Percentiles rank a stretch among this genome's conserved stretches.
Conservation (phyloP, 2,113 vertebrate genomes). For the Sardina pilchardus region DNA sequence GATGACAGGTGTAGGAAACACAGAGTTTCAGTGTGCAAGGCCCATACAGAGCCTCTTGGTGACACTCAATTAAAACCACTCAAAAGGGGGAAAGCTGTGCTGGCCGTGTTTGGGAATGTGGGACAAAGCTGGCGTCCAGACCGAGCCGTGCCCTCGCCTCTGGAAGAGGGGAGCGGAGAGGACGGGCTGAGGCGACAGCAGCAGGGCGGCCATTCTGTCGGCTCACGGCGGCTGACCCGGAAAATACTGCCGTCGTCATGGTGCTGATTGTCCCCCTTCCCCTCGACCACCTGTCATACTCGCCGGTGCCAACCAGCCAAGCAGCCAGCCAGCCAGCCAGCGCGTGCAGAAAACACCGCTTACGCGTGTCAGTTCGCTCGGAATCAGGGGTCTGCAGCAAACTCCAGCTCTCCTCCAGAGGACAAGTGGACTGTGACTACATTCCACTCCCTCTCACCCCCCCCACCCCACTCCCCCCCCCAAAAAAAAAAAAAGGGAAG, state of each 20-base stretch:
- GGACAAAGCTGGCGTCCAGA: not conserved
- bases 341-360: not conserved
- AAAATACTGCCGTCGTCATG: not conserved
- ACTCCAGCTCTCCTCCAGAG: not conserved
- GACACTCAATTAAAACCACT: not conserved
- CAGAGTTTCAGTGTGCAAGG: not conserved
- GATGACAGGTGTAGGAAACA: no score
- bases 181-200: not conserved
- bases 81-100: not conserved
- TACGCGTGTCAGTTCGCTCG: not conserved
- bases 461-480: no score
- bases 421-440: constrained; percentile 7
- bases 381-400: not conserved
- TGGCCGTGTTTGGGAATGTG: not conserved
- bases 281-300: not conserved
- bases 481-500: not conserved
- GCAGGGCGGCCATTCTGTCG: not conserved
- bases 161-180: not conserved
- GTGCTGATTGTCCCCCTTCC: not conserved
- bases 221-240: not conserved
- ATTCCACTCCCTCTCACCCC: not conserved
- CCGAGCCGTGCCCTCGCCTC: not conserved
- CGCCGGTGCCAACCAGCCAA: not conserved
- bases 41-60: not conserved
- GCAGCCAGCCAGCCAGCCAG: no score